Evolutionary conservation across 2,888 invertebrate species (phyloP).

Genomic region (Andrena flavipes): DNA sequence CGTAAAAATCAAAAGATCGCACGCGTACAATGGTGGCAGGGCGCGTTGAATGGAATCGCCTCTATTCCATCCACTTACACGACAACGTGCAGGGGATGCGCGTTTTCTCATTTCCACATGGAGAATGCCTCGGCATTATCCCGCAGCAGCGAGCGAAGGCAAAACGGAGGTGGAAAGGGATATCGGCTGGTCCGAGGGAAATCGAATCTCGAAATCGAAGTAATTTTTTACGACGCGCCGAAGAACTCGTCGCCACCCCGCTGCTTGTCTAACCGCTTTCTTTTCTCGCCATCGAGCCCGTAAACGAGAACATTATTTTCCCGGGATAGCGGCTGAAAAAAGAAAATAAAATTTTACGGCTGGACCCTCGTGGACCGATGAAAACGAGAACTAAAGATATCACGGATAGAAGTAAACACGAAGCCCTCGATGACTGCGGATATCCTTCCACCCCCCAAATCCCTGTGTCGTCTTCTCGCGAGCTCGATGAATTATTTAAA

Average conservation of each 20-base stretch:
- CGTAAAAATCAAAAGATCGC: constrained; percentile 45
- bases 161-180: background rate
- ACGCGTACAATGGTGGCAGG: constrained; percentile 7
- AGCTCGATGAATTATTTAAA: constrained; percentile 31
- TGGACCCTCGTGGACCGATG: background rate
- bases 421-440: background rate
- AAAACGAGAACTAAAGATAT: background rate
- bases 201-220: constrained; percentile 33
- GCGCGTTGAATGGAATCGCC: constrained; percentile 11
- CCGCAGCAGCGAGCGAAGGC: background rate
- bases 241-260: background rate
- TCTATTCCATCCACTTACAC: constrained; percentile 25
- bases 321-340: background rate
- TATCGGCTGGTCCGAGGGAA: constrained; percentile 6
- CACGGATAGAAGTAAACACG: background rate
- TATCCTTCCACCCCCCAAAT: background rate
- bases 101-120: constrained; percentile 31
- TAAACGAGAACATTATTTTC: constrained; percentile 2
- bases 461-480: too few species aligned
- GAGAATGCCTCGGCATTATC: constrained; percentile 16
- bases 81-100: background rate
- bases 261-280: background rate
- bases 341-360: constrained; percentile 34
- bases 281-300: background rate
- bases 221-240: constrained; percentile 25